These are phyloP conservation scores for Eutrigla gurnardus DNA, from an alignment of 2,797 vertebrate species.

Conservation along the genomic window DNA sequence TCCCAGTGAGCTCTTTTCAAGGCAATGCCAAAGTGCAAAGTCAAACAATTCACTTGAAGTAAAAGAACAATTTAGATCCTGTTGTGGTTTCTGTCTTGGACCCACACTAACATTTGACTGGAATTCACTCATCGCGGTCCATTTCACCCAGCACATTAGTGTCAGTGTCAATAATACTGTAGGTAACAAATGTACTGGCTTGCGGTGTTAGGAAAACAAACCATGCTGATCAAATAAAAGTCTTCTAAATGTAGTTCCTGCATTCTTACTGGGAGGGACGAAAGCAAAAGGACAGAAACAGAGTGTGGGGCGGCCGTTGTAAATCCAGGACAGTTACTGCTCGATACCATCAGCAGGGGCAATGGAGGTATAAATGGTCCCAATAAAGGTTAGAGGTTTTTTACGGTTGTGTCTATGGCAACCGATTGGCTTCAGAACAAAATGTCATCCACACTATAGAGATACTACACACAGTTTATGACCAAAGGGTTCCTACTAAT, in stretches of 20 bases:
- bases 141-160: constrained; percentile 14
- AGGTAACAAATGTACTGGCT: constrained; percentile 37
- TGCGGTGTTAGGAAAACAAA: constrained; percentile 48
- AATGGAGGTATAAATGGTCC: constrained; percentile 79
- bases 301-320: constrained; percentile 56
- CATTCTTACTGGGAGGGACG: constrained; percentile 29
- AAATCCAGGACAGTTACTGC: constrained; percentile 82
- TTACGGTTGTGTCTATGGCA: constrained; percentile 64
- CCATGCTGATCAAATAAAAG: constrained; percentile 58
- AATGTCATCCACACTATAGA: constrained; percentile 31
- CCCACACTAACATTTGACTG: constrained; percentile 1
- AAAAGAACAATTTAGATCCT: background rate
- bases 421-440: constrained; percentile 56
- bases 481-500: background rate
- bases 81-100: background rate
- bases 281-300: constrained; percentile 50
- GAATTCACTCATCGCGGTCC: constrained; percentile 7
- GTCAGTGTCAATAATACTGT: constrained; percentile 26
- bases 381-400: constrained; percentile 77
- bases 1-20: background rate
- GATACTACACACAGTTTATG: constrained; percentile 16
- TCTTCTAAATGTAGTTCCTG: constrained; percentile 44
- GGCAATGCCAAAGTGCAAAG: background rate
- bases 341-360: constrained; percentile 76
- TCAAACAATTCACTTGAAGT: constrained; percentile 2